Conservation (phyloP, 1,140 invertebrate species). For the Brachionus rubens region DNA sequence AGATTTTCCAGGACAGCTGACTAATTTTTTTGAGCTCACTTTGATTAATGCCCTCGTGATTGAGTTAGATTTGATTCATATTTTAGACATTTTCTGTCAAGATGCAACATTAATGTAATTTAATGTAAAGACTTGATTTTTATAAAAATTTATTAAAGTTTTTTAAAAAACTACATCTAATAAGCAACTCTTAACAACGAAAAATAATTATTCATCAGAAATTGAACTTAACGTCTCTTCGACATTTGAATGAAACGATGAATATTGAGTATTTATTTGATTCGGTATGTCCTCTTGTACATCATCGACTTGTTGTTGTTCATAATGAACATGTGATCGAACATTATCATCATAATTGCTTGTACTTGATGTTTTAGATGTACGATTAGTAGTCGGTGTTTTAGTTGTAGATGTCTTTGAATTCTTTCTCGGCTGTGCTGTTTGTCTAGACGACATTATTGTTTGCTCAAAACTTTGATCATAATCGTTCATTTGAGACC, state of each 20-base stretch:
- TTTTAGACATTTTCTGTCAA: too few relatives aligned
- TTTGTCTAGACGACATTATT: neutral
- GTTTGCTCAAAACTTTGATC: constrained; percentile 24
- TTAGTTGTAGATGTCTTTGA: neutral
- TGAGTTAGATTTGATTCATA: too few relatives aligned
- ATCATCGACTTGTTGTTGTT: neutral
- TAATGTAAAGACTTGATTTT: too few relatives aligned
- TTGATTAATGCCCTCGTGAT: too few relatives aligned
- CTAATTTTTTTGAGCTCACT: too few relatives aligned
- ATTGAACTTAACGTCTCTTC: neutral
- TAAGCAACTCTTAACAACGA: too few relatives aligned
- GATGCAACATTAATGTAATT: too few relatives aligned
- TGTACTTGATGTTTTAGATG: neutral
- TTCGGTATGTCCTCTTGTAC: neutral
- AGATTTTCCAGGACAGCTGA: too few relatives aligned
- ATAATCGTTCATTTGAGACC: neutral
- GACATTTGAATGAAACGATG: neutral
- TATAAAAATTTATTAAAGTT: too few relatives aligned
- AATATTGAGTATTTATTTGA: constrained; percentile 10
- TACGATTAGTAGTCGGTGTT: neutral
- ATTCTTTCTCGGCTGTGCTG: neutral
- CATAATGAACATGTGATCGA: too few relatives aligned
- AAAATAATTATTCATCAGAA: neutral
- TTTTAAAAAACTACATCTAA: too few relatives aligned
- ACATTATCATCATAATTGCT: neutral